Conservation (phyloP, 2,797 vertebrate genomes). For the Arnoldichthys spilopterus region DNA sequence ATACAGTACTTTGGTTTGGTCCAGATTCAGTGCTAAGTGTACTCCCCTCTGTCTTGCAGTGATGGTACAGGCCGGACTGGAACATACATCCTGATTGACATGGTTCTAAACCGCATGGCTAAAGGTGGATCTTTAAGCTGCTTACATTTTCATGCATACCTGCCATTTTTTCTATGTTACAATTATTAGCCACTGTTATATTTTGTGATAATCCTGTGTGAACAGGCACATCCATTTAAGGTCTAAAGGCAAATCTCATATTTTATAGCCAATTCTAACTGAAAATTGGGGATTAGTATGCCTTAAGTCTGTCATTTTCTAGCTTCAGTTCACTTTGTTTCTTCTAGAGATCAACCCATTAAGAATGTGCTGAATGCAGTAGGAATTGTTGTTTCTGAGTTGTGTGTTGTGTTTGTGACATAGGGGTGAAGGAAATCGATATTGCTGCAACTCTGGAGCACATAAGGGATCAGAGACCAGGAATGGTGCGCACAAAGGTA, state of each 20-base stretch:
- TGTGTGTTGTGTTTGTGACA: conserved; percentile 10
- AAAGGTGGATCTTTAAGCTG: conserved; percentile 81
- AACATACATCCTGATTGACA: conserved; percentile 93
- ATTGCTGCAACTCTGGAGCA: conserved; percentile 96
- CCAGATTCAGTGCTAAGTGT: background rate
- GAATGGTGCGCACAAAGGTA: conserved; percentile 96
- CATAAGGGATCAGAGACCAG: conserved; percentile 91
- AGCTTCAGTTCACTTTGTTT: background rate
- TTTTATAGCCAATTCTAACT: background rate
- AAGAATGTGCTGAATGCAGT: background rate
- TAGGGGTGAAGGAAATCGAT: conserved; percentile 97
- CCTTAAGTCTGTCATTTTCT: background rate
- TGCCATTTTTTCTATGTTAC: background rate
- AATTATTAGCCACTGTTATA: background rate
- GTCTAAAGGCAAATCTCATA: background rate
- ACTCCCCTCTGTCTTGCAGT: conserved; percentile 69
- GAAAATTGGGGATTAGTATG: background rate
- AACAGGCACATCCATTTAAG: background rate
- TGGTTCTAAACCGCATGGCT: conserved; percentile 97
- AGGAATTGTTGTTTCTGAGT: background rate
- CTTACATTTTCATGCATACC: background rate
- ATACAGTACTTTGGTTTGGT: background rate
- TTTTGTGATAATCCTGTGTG: background rate
- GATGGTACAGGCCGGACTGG: conserved; percentile 93
- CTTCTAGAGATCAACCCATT: background rate